phyloP scores from a whole-genome alignment of 2,888 invertebrate genomes.

The Sthenelais limicola region DNA sequence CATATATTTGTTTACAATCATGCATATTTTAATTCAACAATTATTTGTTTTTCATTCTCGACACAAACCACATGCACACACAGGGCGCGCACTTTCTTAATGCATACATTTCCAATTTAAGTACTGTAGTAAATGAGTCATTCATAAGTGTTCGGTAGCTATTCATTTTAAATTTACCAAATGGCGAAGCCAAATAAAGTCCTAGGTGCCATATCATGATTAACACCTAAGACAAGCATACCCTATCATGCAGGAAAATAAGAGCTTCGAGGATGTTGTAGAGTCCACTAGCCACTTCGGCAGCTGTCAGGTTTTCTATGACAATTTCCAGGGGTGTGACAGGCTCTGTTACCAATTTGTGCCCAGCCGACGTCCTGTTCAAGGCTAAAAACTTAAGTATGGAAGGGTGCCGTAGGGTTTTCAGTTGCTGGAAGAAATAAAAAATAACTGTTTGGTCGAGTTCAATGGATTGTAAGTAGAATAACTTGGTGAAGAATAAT shows the following conservation, averaged over 20 bases:
- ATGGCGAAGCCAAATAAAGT: background rate
- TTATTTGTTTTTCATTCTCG: too few species aligned
- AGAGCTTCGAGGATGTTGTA: constrained; percentile 86
- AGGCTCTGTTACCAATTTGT: constrained; percentile 86
- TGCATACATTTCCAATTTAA: too few species aligned
- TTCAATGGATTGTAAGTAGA: background rate
- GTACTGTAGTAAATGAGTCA: too few species aligned
- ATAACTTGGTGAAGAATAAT: too few species aligned
- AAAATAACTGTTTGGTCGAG: background rate
- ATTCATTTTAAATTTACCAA: background rate
- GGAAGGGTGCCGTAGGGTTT: constrained; percentile 88
- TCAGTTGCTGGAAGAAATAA: constrained; percentile 80
- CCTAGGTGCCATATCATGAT: too few species aligned
- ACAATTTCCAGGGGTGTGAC: constrained; percentile 83
- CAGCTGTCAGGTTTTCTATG: constrained; percentile 79
- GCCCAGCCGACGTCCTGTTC: constrained; percentile 83
- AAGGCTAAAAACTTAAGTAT: constrained; percentile 87
- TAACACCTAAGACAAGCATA: constrained; percentile 70
- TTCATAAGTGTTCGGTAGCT: background rate
- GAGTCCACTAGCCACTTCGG: constrained; percentile 89
- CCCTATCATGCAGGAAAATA: constrained; percentile 87
- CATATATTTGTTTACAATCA: too few species aligned
- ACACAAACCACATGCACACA: too few species aligned
- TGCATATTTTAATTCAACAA: too few species aligned
- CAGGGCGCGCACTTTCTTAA: too few species aligned